Conservation (phyloP, 2,888 invertebrate genomes). For the Silvanus unidentatus region DNA sequence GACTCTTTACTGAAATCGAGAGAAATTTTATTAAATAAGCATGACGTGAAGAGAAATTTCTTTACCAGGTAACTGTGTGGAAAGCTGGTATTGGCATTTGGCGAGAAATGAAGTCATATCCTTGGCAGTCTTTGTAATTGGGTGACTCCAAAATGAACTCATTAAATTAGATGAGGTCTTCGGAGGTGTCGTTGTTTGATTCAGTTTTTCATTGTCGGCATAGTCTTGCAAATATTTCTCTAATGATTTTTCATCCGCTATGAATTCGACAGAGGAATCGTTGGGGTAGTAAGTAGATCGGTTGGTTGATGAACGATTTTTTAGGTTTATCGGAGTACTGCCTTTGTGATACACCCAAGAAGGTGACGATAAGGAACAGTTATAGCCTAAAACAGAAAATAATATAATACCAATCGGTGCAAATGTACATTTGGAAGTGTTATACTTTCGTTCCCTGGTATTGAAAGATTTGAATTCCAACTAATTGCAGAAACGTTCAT, state of each 20-base stretch:
- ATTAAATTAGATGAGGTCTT: constrained; percentile 49
- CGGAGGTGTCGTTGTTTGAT: constrained; percentile 31
- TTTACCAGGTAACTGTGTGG: constrained; percentile 48
- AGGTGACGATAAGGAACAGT: constrained; percentile 35
- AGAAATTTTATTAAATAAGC: constrained; percentile 2
- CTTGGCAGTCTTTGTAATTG: constrained; percentile 47
- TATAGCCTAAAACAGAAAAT: constrained; percentile 25
- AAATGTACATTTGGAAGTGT: too few species aligned
- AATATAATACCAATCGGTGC: not conserved
- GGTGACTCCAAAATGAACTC: constrained; percentile 53
- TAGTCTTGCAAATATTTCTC: constrained; percentile 47
- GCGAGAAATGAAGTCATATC: constrained; percentile 49
- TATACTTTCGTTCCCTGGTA: not conserved
- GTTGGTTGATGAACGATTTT: constrained; percentile 1
- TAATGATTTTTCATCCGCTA: constrained; percentile 49
- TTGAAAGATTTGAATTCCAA: constrained; percentile 36
- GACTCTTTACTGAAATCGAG: constrained; percentile 19
- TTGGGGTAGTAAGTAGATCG: constrained; percentile 23
- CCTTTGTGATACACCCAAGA: constrained; percentile 43
- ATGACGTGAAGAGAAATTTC: constrained; percentile 8
- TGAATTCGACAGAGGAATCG: constrained; percentile 40
- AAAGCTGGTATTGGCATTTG: constrained; percentile 54
- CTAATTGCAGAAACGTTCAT: constrained; percentile 41
- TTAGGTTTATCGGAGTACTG: constrained; percentile 11
- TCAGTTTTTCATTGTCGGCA: constrained; percentile 36